These are phyloP conservation scores for Sarcophaga rosellei DNA, from an alignment of 2,888 invertebrate genomes.

Conservation along the genomic window DNA sequence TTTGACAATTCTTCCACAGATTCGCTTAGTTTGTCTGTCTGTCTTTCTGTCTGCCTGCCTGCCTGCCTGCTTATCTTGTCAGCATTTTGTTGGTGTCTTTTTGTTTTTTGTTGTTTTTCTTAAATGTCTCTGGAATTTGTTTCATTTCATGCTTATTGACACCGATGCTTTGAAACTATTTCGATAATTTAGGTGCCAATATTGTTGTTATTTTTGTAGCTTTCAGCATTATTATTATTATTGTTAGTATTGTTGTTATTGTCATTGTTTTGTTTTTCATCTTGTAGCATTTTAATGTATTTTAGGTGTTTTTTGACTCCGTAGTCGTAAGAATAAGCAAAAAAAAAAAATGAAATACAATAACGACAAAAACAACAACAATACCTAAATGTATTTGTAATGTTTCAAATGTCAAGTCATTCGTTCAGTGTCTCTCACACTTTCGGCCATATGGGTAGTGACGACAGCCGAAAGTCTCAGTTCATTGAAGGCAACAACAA, in stretches of 20 bases:
- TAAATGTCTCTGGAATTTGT: slow-evolving; percentile 61
- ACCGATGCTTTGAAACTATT: slow-evolving; percentile 65
- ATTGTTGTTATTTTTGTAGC: slow-evolving; percentile 23
- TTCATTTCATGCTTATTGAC: slow-evolving; percentile 67
- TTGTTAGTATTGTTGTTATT: not conserved
- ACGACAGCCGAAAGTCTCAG: not conserved
- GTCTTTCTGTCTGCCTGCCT: slow-evolving; percentile 43
- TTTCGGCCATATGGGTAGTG: slow-evolving; percentile 1
- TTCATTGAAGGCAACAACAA: too few relatives aligned
- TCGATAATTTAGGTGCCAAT: slow-evolving; percentile 12
- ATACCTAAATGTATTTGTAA: not conserved
- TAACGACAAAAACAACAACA: slow-evolving; percentile 23
- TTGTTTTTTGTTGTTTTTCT: slow-evolving; percentile 36
- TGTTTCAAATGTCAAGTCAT: slow-evolving; percentile 13
- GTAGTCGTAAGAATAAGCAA: too few relatives aligned
- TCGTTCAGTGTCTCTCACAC: not conserved
- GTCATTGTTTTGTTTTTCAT: slow-evolving; percentile 38
- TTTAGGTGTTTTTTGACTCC: slow-evolving; percentile 46
- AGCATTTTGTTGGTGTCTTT: slow-evolving; percentile 44
- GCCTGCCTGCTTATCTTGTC: slow-evolving; percentile 48
- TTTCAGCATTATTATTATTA: not conserved
- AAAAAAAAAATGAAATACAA: slow-evolving; percentile 5
- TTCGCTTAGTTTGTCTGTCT: slow-evolving; percentile 38
- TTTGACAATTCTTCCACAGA: not conserved
- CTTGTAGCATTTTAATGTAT: slow-evolving; percentile 50